These are phyloP conservation scores for Tribolium freemani DNA, from an alignment of 2,888 invertebrate species.

Conservation along the genomic window DNA sequence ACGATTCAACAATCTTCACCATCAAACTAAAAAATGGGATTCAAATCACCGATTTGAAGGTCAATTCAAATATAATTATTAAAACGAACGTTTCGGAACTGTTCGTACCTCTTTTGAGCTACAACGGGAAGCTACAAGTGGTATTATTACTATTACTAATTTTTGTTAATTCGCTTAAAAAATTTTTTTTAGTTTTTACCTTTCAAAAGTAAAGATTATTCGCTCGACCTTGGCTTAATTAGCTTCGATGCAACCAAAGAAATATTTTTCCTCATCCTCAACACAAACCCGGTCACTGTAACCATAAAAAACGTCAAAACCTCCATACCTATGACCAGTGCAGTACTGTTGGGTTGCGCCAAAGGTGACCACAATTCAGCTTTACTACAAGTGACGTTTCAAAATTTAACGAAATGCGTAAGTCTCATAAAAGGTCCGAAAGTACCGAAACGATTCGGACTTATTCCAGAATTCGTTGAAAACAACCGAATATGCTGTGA, in stretches of 20 bases:
- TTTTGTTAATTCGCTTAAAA: background rate
- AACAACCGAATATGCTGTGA: constrained; percentile 77
- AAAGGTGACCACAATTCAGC: constrained; percentile 66
- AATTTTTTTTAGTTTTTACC: constrained; percentile 62
- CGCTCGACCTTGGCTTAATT: constrained; percentile 77
- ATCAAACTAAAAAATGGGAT: constrained; percentile 71
- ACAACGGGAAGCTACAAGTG: constrained; percentile 79
- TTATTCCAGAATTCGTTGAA: constrained; percentile 70
- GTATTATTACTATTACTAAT: constrained; percentile 63
- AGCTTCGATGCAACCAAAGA: constrained; percentile 77
- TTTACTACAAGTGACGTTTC: constrained; percentile 64
- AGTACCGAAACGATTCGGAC: background rate
- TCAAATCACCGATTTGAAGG: constrained; percentile 70
- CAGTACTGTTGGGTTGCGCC: constrained; percentile 76
- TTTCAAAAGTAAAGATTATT: constrained; percentile 64
- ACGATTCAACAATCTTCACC: constrained; percentile 72
- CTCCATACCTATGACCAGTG: constrained; percentile 72
- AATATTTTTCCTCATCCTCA: constrained; percentile 79
- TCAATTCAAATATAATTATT: constrained; percentile 76
- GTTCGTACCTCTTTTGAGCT: constrained; percentile 78
- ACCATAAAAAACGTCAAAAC: constrained; percentile 74
- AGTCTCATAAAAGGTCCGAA: constrained; percentile 42
- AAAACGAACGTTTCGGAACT: constrained; percentile 83
- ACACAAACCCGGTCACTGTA: constrained; percentile 83
- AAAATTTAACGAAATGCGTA: constrained; percentile 63